Evolutionary conservation across 2,797 vertebrate genomes (phyloP).

Genomic region (Hippopotamyrus pictus): DNA sequence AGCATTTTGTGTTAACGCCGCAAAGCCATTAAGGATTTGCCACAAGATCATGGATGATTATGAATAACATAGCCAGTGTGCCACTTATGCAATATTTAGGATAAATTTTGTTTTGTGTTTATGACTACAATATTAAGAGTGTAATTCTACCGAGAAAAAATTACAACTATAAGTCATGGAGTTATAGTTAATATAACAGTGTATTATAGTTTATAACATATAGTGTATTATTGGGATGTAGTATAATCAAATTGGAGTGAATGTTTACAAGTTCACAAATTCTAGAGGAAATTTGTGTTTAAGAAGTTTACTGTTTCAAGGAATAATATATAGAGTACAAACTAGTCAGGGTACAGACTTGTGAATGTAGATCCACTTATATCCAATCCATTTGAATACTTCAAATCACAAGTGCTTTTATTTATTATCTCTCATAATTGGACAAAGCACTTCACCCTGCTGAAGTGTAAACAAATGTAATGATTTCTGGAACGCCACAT

Average conservation of each 20-base stretch:
- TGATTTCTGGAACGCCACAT: neutral
- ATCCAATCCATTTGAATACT: neutral
- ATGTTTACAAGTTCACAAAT: neutral
- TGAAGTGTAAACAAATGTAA: constrained; percentile 11
- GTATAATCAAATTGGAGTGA: neutral
- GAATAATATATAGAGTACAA: neutral
- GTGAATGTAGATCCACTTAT: neutral
- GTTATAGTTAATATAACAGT: neutral
- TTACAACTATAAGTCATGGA: neutral
- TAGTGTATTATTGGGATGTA: neutral
- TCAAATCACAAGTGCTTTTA: neutral
- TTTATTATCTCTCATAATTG: constrained; percentile 15
- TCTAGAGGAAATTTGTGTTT: neutral
- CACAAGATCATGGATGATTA: neutral
- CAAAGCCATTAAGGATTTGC: neutral
- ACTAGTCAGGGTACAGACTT: neutral
- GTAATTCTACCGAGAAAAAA: neutral
- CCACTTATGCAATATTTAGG: neutral
- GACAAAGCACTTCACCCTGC: neutral
- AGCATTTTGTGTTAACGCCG: neutral
- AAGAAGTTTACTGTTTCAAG: neutral
- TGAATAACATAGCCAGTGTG: neutral
- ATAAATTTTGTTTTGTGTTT: neutral
- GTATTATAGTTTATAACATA: neutral
- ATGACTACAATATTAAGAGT: neutral